Percentiles rank a stretch among this genome's conserved stretches.
phyloP scores from a whole-genome alignment of 1,140 invertebrate species.

The Apis dorsata region DNA sequence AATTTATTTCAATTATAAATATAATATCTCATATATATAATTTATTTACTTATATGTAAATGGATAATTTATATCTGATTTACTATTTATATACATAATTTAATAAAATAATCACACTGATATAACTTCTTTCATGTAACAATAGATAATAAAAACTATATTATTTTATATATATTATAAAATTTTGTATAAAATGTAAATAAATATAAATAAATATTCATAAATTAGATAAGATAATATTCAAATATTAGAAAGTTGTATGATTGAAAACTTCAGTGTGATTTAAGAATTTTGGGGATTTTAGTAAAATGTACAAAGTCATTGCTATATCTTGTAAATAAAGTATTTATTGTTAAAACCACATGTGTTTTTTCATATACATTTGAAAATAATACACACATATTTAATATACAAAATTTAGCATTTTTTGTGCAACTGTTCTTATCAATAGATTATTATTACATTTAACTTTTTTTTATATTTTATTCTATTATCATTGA shows the following conservation, averaged over 20 bases:
- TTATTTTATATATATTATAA: not conserved
- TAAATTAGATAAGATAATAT: not conserved
- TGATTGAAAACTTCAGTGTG: slow-evolving; percentile 21
- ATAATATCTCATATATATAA: not conserved
- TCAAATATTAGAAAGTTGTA: slow-evolving; percentile 30
- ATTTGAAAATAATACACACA: slow-evolving; percentile 26
- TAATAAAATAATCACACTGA: slow-evolving; percentile 24
- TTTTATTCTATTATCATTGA: slow-evolving; percentile 26
- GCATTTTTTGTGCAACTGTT: slow-evolving; percentile 21
- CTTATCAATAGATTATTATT: slow-evolving; percentile 13
- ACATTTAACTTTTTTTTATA: slow-evolving; percentile 6
- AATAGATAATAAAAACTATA: slow-evolving; percentile 5
- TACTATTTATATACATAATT: slow-evolving; percentile 44
- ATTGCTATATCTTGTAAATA: slow-evolving; percentile 69
- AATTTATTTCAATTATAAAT: not conserved
- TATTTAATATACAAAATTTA: not conserved
- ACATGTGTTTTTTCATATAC: slow-evolving; percentile 26
- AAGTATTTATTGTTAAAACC: slow-evolving; percentile 72
- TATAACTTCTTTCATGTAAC: not conserved
- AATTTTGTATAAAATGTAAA: slow-evolving; percentile 14
- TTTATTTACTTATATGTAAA: slow-evolving; percentile 36
- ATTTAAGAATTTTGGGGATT: slow-evolving; percentile 7
- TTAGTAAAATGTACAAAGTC: slow-evolving; percentile 27
- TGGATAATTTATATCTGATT: slow-evolving; percentile 1
- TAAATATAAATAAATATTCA: slow-evolving; percentile 6